Conservation (phyloP, 2,888 invertebrate genomes). For the Aphrophora alni region DNA sequence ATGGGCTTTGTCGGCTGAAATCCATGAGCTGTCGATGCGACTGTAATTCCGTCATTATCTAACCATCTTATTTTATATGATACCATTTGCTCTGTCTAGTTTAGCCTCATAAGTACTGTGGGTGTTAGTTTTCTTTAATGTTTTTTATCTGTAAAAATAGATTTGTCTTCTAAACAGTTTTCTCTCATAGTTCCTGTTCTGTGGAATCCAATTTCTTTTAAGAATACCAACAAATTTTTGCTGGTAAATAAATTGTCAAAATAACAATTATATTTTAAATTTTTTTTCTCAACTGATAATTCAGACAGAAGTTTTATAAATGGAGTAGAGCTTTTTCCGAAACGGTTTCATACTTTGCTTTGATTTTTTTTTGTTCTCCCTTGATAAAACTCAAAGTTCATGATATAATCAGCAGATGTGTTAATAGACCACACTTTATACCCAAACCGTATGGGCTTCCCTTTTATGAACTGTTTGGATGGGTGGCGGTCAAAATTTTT, state of each 20-base stretch:
- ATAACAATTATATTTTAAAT: not conserved
- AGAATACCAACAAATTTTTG: not conserved
- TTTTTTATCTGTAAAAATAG: not conserved
- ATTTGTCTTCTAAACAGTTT: not conserved
- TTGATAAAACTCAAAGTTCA: too few relatives aligned
- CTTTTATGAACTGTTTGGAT: too few relatives aligned
- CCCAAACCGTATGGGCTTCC: too few relatives aligned
- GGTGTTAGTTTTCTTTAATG: not conserved
- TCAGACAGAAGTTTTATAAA: not conserved
- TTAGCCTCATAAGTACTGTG: not conserved
- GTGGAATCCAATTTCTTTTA: not conserved
- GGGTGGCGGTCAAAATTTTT: slow-evolving; percentile 46
- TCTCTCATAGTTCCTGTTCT: not conserved
- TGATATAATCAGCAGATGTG: too few relatives aligned
- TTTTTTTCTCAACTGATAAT: not conserved
- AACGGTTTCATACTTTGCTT: not conserved
- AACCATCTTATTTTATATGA: not conserved
- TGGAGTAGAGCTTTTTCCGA: not conserved
- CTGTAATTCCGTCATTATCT: not conserved
- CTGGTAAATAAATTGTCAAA: not conserved
- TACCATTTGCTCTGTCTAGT: not conserved
- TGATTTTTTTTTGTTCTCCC: too few relatives aligned
- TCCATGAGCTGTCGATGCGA: not conserved
- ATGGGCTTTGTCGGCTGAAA: not conserved
- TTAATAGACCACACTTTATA: too few relatives aligned